Evolutionary conservation across 1,140 invertebrate species (phyloP).

Genomic region (Drosophila hydei): DNA sequence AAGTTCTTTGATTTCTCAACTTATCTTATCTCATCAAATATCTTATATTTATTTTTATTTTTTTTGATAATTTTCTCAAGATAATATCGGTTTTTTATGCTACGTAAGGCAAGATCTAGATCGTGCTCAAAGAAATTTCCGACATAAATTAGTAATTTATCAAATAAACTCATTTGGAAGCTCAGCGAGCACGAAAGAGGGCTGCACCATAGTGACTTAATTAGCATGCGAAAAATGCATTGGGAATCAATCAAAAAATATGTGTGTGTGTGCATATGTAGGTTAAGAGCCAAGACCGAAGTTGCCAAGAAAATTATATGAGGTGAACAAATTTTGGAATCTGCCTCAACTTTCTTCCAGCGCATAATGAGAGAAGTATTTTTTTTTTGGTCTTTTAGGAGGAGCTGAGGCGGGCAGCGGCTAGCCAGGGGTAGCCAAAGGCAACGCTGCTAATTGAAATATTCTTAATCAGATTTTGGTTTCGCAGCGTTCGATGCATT

Average conservation of each 20-base stretch:
- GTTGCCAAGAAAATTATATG: background rate
- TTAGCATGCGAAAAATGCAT: conserved; percentile 70
- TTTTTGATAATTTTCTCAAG: background rate
- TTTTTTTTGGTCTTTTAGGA: too few species aligned
- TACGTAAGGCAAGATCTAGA: conserved; percentile 1
- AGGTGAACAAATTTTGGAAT: conserved; percentile 32
- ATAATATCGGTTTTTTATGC: background rate
- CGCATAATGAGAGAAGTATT: conserved; percentile 32
- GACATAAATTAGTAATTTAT: conserved; percentile 18
- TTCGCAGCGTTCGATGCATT: conserved; percentile 62
- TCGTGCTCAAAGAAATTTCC: background rate
- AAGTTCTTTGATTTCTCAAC: background rate
- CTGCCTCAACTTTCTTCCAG: conserved; percentile 35
- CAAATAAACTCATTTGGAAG: conserved; percentile 3
- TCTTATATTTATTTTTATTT: background rate
- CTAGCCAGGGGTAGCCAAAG: conserved; percentile 9
- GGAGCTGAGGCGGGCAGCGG: too few species aligned
- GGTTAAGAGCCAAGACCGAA: conserved; percentile 1
- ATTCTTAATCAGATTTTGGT: conserved; percentile 79
- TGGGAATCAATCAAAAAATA: conserved; percentile 63
- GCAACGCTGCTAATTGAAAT: conserved; percentile 74
- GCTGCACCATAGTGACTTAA: conserved; percentile 62
- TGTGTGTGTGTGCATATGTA: background rate
- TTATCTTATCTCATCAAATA: background rate
- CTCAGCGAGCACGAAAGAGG: background rate